Evolutionary conservation across 1,140 invertebrate species (phyloP), one percentile per base, ranked within the genome.

Genomic region (Mya arenaria): DNA sequence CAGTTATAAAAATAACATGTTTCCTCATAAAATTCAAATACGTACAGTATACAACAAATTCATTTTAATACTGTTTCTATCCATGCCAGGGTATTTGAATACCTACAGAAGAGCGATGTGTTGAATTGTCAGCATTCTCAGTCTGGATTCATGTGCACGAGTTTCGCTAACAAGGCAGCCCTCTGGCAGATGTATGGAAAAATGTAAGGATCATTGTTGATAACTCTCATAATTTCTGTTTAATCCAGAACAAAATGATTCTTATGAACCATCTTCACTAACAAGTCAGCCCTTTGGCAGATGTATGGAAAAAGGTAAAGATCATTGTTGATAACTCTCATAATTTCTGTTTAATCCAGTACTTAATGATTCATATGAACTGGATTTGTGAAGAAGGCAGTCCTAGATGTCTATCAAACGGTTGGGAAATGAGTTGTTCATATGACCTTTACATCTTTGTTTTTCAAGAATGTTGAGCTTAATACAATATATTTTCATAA

Each of bases 141-240:
- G 93, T 94, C 95, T 2, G 96, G 97, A 86, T 93, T 98, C 65
- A 95, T 96, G 83, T 95, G 96, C 48, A 95, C 95, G 55, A 96
- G 96, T 34, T 94, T 96, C 78, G 94, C 96, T 0, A 95, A 97
- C 89, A 96, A 97, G 86, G 95, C 97, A 1, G 96, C 96, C 0
- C 93, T 98, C 0, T 98, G 97, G 97, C 94, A 95, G 17, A 94
- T 97, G 71, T 98, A 97, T 91, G 97, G 97, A 0, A 96, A 97
- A 91, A 95, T 95, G 41, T 96, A 96, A 92, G 66, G 41, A n/a
- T 6, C 0, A 84, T 23, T 66, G 13, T 62, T n/a, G 23, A 17
- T 39, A 25, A 28, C 10, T 6, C 10, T 73, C 15, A 48, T n/a
- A n/a, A n/a, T n/a, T n/a, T n/a, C n/a, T n/a, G n/a, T n/a, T n/a